Conservation (phyloP, 2,888 invertebrate genomes). For the Bembecia ichneumoniformis region DNA sequence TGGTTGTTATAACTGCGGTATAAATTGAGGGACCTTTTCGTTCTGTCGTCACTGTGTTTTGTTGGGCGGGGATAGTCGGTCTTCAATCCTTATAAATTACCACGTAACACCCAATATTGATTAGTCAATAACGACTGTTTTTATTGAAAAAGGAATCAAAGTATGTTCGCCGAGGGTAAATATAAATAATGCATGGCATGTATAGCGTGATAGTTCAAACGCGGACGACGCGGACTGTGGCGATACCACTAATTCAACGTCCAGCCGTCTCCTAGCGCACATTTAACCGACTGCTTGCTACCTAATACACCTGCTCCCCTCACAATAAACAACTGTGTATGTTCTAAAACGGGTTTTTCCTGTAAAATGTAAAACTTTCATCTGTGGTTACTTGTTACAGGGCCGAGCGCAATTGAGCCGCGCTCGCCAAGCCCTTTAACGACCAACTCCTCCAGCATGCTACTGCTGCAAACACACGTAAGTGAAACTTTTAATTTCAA, state of each 20-base stretch:
- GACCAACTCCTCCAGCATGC: conserved; percentile 86
- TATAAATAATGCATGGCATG: conserved; percentile 71
- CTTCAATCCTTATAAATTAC: conserved; percentile 17
- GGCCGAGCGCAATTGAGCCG: conserved; percentile 71
- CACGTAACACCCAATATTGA: conserved; percentile 43
- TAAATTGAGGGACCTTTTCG: conserved; percentile 58
- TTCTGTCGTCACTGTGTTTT: conserved; percentile 42
- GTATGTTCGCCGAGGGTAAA: conserved; percentile 72
- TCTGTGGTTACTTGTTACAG: conserved; percentile 41
- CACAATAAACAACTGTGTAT: conserved; percentile 21
- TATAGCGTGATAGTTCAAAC: conserved; percentile 75
- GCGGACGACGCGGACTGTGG: conserved; percentile 37
- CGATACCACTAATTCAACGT: conserved; percentile 14
- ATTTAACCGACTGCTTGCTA: conserved; percentile 18
- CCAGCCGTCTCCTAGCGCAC: conserved; percentile 37
- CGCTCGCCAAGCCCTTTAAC: conserved; percentile 71
- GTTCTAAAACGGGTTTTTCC: conserved; percentile 11
- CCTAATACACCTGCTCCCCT: not conserved
- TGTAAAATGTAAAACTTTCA: too few relatives aligned
- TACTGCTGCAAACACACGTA: conserved; percentile 94
- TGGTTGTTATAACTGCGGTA: conserved; percentile 56
- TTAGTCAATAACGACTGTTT: conserved; percentile 50
- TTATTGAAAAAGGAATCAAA: conserved; percentile 63
- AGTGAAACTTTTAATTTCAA: conserved; percentile 29
- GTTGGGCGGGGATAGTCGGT: conserved; percentile 37